Conservation (phyloP, 1,140 invertebrate species). For the Ceratina calcarata region DNA sequence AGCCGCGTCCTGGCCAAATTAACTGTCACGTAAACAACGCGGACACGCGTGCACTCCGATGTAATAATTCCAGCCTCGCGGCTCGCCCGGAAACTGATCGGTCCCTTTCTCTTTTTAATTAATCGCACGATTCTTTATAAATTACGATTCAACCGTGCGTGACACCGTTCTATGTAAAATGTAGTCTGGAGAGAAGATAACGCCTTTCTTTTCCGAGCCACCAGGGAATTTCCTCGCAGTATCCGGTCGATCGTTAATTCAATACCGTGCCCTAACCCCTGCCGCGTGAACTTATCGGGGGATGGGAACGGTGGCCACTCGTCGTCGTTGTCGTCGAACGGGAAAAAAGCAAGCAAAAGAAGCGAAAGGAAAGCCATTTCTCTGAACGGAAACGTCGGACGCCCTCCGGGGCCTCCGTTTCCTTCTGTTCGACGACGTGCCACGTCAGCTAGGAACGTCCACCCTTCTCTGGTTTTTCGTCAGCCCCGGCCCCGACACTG, state of each 20-base stretch:
- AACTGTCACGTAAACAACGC: conserved; percentile 25
- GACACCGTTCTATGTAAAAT: no score
- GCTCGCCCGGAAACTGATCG: no score
- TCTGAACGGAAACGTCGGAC: conserved; percentile 68
- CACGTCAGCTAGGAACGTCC: conserved; percentile 69
- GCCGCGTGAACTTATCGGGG: conserved; percentile 50
- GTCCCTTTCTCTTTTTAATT: no score
- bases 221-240: conserved; percentile 46
- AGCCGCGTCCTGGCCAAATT: not conserved
- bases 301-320: conserved; percentile 59
- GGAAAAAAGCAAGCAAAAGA: conserved; percentile 41
- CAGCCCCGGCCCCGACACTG: conserved; percentile 24
- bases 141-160: no score
- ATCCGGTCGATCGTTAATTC: conserved; percentile 62
- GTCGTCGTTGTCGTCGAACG: conserved; percentile 20
- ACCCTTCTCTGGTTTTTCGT: conserved; percentile 62
- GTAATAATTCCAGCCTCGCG: no score
- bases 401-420: conserved; percentile 60
- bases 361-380: conserved; percentile 62
- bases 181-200: not conserved
- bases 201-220: not conserved
- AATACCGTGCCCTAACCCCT: conserved; percentile 45
- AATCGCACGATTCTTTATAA: no score
- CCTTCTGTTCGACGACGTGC: conserved; percentile 62
- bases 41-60: not conserved